phyloP scores from a whole-genome alignment of 2,888 invertebrate genomes.

The Lasioglossum figueresi region DNA sequence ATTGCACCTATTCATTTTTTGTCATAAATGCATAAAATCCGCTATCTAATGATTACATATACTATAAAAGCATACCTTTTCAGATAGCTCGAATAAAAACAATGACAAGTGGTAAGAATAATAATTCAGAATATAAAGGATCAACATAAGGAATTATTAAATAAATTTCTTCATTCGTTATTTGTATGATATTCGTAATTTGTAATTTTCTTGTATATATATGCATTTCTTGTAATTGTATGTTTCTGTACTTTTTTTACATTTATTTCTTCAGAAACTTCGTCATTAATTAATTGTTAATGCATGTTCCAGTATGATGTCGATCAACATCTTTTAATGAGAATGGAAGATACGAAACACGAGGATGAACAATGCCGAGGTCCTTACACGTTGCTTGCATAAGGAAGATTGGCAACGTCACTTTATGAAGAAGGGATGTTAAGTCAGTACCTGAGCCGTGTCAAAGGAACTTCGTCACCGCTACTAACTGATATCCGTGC shows the following conservation, averaged over 20 bases:
- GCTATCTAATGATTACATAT: not conserved
- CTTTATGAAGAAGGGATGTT: not conserved
- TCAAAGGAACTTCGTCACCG: not conserved
- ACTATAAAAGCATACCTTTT: too few species aligned
- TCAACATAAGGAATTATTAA: too few species aligned
- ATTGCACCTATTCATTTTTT: too few species aligned
- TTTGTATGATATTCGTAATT: too few species aligned
- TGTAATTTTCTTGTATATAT: too few species aligned
- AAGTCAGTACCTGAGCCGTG: not conserved
- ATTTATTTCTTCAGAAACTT: not conserved
- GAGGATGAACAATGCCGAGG: not conserved
- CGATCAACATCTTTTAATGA: not conserved
- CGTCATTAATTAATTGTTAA: not conserved
- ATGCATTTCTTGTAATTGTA: too few species aligned
- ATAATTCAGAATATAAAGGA: too few species aligned
- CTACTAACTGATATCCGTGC: not conserved
- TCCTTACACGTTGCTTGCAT: not conserved
- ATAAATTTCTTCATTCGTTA: too few species aligned
- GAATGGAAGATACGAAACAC: not conserved
- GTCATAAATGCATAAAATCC: too few species aligned
- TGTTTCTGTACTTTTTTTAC: too few species aligned
- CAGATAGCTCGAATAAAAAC: too few species aligned
- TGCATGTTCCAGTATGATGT: not conserved
- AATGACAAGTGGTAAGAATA: too few species aligned
- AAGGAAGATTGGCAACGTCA: not conserved